phyloP scores from a whole-genome alignment of 2,113 vertebrate genomes.

The Pimephales promelas region DNA sequence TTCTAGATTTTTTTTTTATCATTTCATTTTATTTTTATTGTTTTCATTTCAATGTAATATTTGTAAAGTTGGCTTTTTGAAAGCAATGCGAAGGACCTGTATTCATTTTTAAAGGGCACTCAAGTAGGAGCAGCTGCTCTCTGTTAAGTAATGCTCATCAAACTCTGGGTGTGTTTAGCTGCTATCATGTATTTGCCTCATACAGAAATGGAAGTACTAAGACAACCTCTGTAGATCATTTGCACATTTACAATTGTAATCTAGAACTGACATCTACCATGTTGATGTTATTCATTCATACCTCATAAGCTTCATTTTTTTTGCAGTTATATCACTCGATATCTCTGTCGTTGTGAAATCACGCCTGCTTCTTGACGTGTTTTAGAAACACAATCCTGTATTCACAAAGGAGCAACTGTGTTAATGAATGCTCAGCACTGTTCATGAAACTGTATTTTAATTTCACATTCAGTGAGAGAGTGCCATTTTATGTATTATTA shows the following conservation, averaged over 20 bases:
- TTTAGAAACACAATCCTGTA: neutral
- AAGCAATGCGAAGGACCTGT: slow-evolving; percentile 28
- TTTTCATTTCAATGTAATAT: neutral
- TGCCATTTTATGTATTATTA: slow-evolving; percentile 28
- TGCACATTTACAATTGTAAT: slow-evolving; percentile 37
- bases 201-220: slow-evolving; percentile 7
- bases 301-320: slow-evolving; percentile 32
- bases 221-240: neutral
- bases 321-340: slow-evolving; percentile 21
- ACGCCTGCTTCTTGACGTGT: slow-evolving; percentile 2
- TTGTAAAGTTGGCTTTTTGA: slow-evolving; percentile 1
- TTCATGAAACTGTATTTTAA: neutral
- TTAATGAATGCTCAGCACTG: neutral
- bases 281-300: slow-evolving; percentile 38
- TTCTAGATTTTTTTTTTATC: neutral
- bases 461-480: neutral
- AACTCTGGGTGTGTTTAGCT: neutral
- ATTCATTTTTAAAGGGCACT: slow-evolving; percentile 18
- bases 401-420: slow-evolving; percentile 15
- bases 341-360: neutral
- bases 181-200: slow-evolving; percentile 2
- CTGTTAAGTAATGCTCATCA: neutral
- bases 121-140: neutral
- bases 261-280: slow-evolving; percentile 2
- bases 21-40: slow-evolving; percentile 1